These are phyloP conservation scores for Tychaedon coryphoeus DNA, from an alignment of 2,113 vertebrate species.

Conservation along the genomic window DNA sequence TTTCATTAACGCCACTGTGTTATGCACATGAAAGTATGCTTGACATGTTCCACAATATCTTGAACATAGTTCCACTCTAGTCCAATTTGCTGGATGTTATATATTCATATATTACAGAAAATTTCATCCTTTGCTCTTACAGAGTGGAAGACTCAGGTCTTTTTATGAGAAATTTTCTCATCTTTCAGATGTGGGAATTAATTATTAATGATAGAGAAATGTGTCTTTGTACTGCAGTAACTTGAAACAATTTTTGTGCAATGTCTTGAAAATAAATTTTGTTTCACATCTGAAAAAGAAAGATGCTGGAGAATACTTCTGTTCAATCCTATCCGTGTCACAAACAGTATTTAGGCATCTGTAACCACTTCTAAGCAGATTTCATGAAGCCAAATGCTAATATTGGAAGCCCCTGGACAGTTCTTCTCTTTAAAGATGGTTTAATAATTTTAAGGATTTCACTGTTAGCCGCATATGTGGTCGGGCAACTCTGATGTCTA, in stretches of 20 bases:
- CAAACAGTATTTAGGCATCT: neutral
- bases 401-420: neutral
- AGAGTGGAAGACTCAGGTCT: neutral
- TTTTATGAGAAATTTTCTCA: neutral
- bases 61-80: neutral
- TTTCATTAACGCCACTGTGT: neutral
- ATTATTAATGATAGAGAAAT: constrained; percentile 14
- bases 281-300: neutral
- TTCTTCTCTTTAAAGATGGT: neutral
- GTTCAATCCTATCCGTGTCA: neutral
- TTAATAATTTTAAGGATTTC: neutral
- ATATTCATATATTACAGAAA: neutral
- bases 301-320: neutral
- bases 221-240: neutral
- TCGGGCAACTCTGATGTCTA: neutral
- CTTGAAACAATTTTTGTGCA: neutral
- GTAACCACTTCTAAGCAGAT: neutral
- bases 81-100: neutral
- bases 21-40: neutral
- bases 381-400: neutral
- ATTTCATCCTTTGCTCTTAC: neutral
- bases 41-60: neutral
- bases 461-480: neutral
- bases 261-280: constrained; percentile 1
- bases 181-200: neutral